phyloP scores from a whole-genome alignment of 2,888 invertebrate species.

The Meliscaeva auricollis region DNA sequence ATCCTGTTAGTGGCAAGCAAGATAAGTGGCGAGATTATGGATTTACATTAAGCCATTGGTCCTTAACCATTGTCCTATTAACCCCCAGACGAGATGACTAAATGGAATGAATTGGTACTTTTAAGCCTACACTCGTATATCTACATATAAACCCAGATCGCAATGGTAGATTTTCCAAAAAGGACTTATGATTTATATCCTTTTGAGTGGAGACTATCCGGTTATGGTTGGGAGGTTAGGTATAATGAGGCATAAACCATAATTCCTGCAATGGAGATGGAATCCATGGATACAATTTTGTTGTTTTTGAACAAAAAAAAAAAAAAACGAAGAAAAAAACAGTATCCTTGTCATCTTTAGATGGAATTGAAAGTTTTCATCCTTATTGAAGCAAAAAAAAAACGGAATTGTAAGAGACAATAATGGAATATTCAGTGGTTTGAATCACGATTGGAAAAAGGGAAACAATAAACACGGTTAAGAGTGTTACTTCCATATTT shows the following conservation, averaged over 20 bases:
- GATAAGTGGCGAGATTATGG: conserved; percentile 71
- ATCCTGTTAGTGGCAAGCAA: conserved; percentile 63
- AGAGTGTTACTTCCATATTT: too few relatives aligned
- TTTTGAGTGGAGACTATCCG: conserved; percentile 8
- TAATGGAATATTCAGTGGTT: too few relatives aligned
- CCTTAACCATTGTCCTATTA: conserved; percentile 69
- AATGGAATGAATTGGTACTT: conserved; percentile 46
- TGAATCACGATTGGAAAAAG: too few relatives aligned
- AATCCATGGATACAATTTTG: not conserved
- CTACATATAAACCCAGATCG: not conserved
- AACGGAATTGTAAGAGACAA: too few relatives aligned
- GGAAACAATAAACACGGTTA: too few relatives aligned
- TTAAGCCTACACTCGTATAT: conserved; percentile 52
- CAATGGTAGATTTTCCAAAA: conserved; percentile 28
- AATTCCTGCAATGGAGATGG: conserved; percentile 2
- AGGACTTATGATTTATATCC: conserved; percentile 72
- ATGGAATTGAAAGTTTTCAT: too few relatives aligned
- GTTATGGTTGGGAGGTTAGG: conserved; percentile 15
- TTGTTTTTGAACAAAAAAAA: too few relatives aligned
- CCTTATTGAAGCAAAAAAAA: too few relatives aligned
- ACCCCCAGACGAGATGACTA: conserved; percentile 57
- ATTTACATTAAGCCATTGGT: conserved; percentile 74
- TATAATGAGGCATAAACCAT: conserved; percentile 34
- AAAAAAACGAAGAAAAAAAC: too few relatives aligned
- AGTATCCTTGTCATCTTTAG: not conserved